A percentile compares a stretch with the other conserved stretches of the same genome.
Evolutionary conservation across 2,113 vertebrate species (phyloP).

Genomic region (Serranochromis macrocephalus): DNA sequence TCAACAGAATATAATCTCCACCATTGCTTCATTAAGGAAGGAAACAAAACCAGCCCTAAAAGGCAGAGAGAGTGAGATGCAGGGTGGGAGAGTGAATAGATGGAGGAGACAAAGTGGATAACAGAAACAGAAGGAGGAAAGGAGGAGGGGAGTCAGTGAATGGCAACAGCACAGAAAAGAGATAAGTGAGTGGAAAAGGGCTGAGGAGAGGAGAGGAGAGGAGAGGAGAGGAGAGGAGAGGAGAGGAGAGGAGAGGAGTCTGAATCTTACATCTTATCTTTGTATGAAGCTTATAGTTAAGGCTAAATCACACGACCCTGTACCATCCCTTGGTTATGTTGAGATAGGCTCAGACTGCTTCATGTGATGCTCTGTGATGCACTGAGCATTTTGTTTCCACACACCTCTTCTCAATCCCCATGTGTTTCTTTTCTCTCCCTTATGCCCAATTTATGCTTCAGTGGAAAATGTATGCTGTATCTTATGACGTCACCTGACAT

Average conservation of each 20-base stretch:
- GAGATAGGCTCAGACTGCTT: not conserved
- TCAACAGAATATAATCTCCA: constrained; percentile 1
- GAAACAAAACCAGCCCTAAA: constrained; percentile 22
- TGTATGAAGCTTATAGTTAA: not conserved
- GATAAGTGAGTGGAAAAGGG: constrained; percentile 1
- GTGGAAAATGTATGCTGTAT: not conserved
- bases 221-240: not conserved
- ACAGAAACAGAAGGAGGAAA: constrained; percentile 23
- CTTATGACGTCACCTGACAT: not conserved
- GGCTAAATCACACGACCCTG: not conserved
- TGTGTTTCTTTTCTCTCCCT: not conserved
- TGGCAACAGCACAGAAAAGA: not conserved
- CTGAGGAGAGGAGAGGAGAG: not conserved
- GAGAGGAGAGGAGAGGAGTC: not conserved
- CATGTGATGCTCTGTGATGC: not conserved
- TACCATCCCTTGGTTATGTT: not conserved
- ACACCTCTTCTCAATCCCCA: not conserved
- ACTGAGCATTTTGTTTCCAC: not conserved
- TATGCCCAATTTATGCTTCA: not conserved
- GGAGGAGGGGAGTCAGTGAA: constrained; percentile 11
- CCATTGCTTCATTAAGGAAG: constrained; percentile 16
- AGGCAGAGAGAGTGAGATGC: constrained; percentile 11
- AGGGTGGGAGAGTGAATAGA: constrained; percentile 18
- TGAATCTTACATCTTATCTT: not conserved
- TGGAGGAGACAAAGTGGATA: constrained; percentile 29